Evolutionary conservation across 2,797 vertebrate species (phyloP), one percentile per base, ranked within the genome.

Genomic region (Lindbergichthys nudifrons): DNA sequence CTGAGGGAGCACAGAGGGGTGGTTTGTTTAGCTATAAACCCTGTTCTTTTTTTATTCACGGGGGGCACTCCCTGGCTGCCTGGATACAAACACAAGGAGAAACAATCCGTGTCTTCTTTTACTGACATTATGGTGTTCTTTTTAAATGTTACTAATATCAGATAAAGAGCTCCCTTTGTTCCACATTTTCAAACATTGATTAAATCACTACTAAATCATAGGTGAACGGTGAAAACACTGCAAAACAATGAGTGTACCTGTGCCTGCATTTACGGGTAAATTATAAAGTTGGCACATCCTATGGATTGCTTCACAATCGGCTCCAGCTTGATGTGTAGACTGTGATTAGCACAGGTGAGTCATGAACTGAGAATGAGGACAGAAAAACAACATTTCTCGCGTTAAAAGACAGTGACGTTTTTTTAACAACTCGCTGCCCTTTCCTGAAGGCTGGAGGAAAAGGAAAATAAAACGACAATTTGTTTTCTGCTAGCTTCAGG

Each of bases 401-500:
- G 75, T 79, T 75, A 77, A 80, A 19, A 32, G 16, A 61, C 79
- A 43, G 65, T 75, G 78, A 30, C 2, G 10, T 39, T 70, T 36
- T 36, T 82, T 80, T 86, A 76, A 69, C 61, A 54, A 67, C 65
- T 47, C 19, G 1, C 41, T 36, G 60, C 47, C 56, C 56, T 80
- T 56, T 85, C 72, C 76, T 80, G 52, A 12, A 79, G 64, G 82
- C 30, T 3, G 51, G 39, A 79, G 78, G 70, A 82, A 84, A 62
- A 75, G 63, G 65, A 72, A 87, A 86, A 90, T 78, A 84, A 91
- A 92, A 88, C 74, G 82, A 83, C 87, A 84, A 90, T 94, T 92
- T 93, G 89, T 92, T 92, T 91, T 91, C 59, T 68, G 43, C 63
- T 91, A 3, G 84, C 92, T 90, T 63, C 77, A 80, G 91, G 94